A percentile compares a stretch with the other conserved stretches of the same genome.
phyloP scores from a whole-genome alignment of 2,888 invertebrate species.

The Bembecia ichneumoniformis region DNA sequence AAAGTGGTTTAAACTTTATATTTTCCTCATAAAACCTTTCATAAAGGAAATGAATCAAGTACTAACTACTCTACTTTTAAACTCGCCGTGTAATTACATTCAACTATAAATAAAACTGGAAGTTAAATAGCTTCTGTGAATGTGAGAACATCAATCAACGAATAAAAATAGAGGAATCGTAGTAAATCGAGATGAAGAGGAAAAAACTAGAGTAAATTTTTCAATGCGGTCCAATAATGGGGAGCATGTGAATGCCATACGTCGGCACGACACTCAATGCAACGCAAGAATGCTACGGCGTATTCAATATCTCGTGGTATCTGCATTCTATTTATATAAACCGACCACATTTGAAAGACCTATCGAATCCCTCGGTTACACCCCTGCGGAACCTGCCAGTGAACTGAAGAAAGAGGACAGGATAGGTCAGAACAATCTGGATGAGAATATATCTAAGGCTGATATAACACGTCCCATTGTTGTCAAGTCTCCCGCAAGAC shows the following conservation, averaged over 20 bases:
- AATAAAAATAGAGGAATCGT: slow-evolving; percentile 14
- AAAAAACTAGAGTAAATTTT: slow-evolving; percentile 12
- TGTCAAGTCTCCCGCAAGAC: slow-evolving; percentile 23
- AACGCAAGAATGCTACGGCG: slow-evolving; percentile 23
- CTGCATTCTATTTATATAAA: slow-evolving; percentile 29
- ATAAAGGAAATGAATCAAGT: not conserved
- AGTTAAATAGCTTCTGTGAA: not conserved
- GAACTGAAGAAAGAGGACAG: slow-evolving; percentile 5
- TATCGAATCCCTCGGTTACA: slow-evolving; percentile 9
- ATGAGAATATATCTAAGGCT: slow-evolving; percentile 8
- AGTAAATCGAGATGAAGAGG: slow-evolving; percentile 7
- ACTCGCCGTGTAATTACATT: not conserved
- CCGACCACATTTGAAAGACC: slow-evolving; percentile 16
- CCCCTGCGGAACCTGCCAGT: slow-evolving; percentile 7
- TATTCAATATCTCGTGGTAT: slow-evolving; percentile 35
- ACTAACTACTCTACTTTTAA: not conserved
- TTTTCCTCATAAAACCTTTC: not conserved
- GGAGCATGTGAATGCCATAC: slow-evolving; percentile 2
- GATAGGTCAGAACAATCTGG: slow-evolving; percentile 16
- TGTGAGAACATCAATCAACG: slow-evolving; percentile 16
- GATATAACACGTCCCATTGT: slow-evolving; percentile 24
- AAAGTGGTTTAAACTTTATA: not conserved
- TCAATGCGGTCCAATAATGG: slow-evolving; percentile 4
- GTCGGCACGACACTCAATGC: slow-evolving; percentile 21
- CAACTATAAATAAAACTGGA: not conserved